phyloP scores from a whole-genome alignment of 1,140 invertebrate species.

The Aricia agestis region DNA sequence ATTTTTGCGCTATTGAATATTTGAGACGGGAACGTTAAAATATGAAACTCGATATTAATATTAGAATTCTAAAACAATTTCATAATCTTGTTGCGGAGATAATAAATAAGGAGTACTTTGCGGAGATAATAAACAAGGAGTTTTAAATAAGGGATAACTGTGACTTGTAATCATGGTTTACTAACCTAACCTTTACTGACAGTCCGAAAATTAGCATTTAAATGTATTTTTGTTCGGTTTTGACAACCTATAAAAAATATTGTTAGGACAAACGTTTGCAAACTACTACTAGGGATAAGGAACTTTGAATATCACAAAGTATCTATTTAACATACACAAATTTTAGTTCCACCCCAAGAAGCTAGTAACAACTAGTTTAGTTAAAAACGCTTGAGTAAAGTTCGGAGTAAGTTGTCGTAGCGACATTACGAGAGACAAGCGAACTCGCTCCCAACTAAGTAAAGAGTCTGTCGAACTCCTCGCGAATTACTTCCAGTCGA shows the following conservation, averaged over 20 bases:
- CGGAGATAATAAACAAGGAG: too few species aligned
- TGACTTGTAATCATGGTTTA: too few species aligned
- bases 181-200: too few species aligned
- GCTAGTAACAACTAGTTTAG: neutral
- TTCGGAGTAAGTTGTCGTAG: constrained; percentile 34
- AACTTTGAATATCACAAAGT: neutral
- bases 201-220: too few species aligned
- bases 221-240: too few species aligned
- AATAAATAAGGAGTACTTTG: neutral
- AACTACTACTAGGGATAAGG: too few species aligned
- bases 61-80: neutral
- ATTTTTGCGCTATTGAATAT: constrained; percentile 21
- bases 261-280: too few species aligned
- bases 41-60: neutral
- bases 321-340: neutral
- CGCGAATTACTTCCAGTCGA: constrained; percentile 61
- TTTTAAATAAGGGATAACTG: too few species aligned
- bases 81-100: neutral
- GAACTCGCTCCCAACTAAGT: constrained; percentile 54
- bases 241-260: too few species aligned
- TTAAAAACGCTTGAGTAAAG: neutral
- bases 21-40: constrained; percentile 12
- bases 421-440: constrained; percentile 49
- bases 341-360: neutral
- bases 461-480: constrained; percentile 49